These are phyloP conservation scores for Malurus melanocephalus DNA, from an alignment of 2,113 vertebrate species.

Conservation along the genomic window DNA sequence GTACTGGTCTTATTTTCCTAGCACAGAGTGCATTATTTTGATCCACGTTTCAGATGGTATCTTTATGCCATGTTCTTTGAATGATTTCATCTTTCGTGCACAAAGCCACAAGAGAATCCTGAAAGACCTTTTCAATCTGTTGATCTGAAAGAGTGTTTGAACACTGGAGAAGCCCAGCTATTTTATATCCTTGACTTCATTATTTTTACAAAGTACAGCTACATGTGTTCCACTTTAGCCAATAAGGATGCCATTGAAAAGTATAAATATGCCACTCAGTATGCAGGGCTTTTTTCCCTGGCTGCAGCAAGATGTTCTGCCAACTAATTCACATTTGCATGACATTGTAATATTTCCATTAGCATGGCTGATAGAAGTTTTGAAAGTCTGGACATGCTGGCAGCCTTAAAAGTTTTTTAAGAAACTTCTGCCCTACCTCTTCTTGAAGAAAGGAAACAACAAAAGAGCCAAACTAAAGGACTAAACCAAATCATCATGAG, in stretches of 20 bases:
- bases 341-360: conserved; percentile 44
- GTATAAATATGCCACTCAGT: conserved; percentile 37
- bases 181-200: conserved; percentile 24
- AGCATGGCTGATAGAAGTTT: not conserved
- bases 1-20: conserved; percentile 25
- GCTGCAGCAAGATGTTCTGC: conserved; percentile 51
- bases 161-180: not conserved
- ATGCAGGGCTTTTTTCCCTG: not conserved
- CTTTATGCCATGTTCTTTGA: not conserved
- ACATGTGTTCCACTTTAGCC: conserved; percentile 42
- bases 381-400: not conserved
- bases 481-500: not conserved
- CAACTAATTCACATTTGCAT: conserved; percentile 42
- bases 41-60: conserved; percentile 27
- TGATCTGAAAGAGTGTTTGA: not conserved
- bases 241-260: conserved; percentile 13
- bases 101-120: conserved; percentile 28
- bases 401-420: not conserved
- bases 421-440: not conserved
- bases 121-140: conserved; percentile 33
- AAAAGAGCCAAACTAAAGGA: not conserved
- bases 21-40: not conserved
- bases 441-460: not conserved
- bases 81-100: conserved; percentile 1
- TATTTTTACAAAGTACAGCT: conserved; percentile 9